Base-by-base conservation (phyloP, 2,797 vertebrate species). In the Leptodactylus fallax region DNA sequence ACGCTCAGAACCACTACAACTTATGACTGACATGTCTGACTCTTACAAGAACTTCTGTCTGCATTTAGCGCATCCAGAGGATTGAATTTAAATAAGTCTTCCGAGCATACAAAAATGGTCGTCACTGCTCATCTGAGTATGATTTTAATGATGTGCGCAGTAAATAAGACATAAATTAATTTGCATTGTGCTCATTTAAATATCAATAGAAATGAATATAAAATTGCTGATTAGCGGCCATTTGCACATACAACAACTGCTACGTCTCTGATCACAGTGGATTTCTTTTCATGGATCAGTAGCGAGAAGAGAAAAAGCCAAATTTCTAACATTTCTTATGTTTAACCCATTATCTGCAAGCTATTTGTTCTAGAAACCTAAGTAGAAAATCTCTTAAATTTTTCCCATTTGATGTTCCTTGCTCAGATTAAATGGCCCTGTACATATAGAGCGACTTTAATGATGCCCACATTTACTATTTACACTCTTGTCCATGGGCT, bases 151-250 rank as follows among this genome's bases (percentile, higher is more conserved):
- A 85, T 85, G 61, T 85, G 83, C 83, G 23, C 13, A 45, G 67
- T 86, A 79, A 86, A 69, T 74, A 65, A 85, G 72, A 51, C 83
- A 78, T n/a, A 77, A 53, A 65, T 85, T 77, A 77, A 78, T 77
- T 61, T 85, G 58, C 83, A 85, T 85, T 36, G 36, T 61, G 14
- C 83, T 85, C 69, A 85, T 85, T 85, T 77, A 13, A 85, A 85
- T 85, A 85, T 85, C 83, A 85, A 78, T 85, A 56, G 56, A 21
- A 78, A 36, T 51, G 56, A 60, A 77, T 85, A 76, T 85, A 60
- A 45, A 60, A 85, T 85, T 85, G 83, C 83, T 85, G 60, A 85
- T 85, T 85, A 85, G 83, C 49, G 83, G n/a, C 83, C 58, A 65
- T 53, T 85, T 61, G 71, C 83, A 63, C n/a, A 63, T 36, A 45